These are phyloP conservation scores for Ptyas mucosa DNA, from an alignment of 2,113 vertebrate species.

Conservation along the genomic window DNA sequence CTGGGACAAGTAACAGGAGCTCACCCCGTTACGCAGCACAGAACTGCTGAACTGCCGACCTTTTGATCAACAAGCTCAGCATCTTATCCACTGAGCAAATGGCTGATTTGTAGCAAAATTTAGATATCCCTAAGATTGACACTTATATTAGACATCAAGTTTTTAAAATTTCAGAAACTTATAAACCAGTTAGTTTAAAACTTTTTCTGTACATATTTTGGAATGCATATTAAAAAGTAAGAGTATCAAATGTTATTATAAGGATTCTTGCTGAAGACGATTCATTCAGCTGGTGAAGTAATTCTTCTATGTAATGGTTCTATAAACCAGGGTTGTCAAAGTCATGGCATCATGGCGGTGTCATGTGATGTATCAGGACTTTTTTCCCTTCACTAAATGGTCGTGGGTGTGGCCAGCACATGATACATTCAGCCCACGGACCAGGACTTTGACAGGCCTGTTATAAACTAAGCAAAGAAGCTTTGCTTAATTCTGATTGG, in stretches of 20 bases:
- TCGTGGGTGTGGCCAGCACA: too few species aligned
- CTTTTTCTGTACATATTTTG: not conserved
- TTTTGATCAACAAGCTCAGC: too few species aligned
- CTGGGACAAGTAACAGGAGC: too few species aligned
- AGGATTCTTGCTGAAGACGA: not conserved
- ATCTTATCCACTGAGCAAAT: not conserved
- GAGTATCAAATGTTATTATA: not conserved
- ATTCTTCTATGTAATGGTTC: too few species aligned
- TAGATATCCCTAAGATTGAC: not conserved
- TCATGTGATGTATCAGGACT: too few species aligned
- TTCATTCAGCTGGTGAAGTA: not conserved
- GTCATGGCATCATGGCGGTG: rapidly evolving
- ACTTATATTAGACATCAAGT: not conserved
- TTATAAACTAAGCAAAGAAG: not conserved
- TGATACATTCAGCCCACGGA: too few species aligned
- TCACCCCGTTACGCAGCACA: too few species aligned
- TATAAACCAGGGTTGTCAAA: not conserved
- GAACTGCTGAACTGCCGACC: too few species aligned
- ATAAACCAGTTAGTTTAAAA: not conserved
- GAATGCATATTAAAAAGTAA: not conserved
- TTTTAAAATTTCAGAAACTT: not conserved
- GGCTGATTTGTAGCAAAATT: not conserved
- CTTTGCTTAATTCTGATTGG: not conserved
- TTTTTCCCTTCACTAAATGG: too few species aligned
- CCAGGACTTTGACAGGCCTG: too few species aligned